These are phyloP conservation scores for Alethe castanea DNA, from an alignment of 2,113 vertebrate genomes.

Conservation along the genomic window DNA sequence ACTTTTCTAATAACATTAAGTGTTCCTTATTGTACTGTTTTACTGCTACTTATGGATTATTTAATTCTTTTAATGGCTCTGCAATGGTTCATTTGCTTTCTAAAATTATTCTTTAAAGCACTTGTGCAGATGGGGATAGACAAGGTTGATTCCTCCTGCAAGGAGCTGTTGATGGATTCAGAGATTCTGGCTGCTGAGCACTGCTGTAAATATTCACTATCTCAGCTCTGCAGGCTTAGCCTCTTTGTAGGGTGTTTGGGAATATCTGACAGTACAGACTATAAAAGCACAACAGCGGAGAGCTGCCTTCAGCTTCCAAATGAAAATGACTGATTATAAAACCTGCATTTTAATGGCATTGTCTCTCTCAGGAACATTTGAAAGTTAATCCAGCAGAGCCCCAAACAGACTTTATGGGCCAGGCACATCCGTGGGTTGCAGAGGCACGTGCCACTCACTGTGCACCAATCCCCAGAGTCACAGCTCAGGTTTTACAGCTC, in stretches of 20 bases:
- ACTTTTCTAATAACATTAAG: neutral
- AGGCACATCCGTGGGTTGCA: neutral
- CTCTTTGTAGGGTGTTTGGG: constrained; percentile 7
- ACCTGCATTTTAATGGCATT: neutral
- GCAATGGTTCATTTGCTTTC: constrained; percentile 17
- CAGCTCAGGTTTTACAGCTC: neutral
- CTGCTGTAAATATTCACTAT: constrained; percentile 14
- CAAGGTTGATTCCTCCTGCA: neutral
- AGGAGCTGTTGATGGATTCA: constrained; percentile 11
- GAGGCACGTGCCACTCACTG: neutral
- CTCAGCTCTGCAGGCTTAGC: constrained; percentile 5
- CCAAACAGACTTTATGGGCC: neutral
- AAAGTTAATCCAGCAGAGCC: neutral
- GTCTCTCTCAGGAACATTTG: neutral
- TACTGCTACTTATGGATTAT: constrained; percentile 22
- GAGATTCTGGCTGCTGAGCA: neutral
- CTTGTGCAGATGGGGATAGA: neutral
- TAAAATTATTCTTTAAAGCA: constrained; percentile 24
- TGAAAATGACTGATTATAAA: neutral
- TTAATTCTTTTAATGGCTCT: constrained; percentile 30
- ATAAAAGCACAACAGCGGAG: neutral
- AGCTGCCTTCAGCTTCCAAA: constrained; percentile 12
- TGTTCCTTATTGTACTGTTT: neutral
- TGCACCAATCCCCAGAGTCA: neutral
- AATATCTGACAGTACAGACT: neutral